Conservation (phyloP, 2,113 vertebrate species). For the Centropristis striata region DNA sequence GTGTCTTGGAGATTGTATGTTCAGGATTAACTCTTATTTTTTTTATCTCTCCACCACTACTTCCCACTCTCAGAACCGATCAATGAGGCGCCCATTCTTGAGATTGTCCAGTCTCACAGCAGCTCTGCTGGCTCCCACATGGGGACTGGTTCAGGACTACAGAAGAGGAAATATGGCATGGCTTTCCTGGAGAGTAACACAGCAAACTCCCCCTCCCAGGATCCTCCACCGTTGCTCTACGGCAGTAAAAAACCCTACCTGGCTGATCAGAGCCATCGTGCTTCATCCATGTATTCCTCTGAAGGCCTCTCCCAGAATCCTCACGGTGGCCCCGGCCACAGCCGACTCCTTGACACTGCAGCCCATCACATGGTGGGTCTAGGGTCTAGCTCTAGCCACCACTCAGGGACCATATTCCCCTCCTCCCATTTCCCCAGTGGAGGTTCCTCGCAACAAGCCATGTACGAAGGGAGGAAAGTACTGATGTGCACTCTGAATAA, state of each 20-base stretch:
- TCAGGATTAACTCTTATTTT: conserved; percentile 4
- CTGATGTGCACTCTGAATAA: conserved; percentile 98
- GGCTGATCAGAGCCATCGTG: conserved; percentile 84
- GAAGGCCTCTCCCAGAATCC: conserved; percentile 89
- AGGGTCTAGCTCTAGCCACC: conserved; percentile 84
- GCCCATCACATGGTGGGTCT: conserved; percentile 90
- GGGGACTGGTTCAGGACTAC: conserved; percentile 78
- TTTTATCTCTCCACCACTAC: background rate
- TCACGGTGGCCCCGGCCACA: conserved; percentile 66
- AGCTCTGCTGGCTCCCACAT: conserved; percentile 84
- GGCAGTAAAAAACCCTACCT: conserved; percentile 79
- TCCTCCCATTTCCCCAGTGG: conserved; percentile 92
- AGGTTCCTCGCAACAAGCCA: conserved; percentile 92
- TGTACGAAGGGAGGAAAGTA: conserved; percentile 97
- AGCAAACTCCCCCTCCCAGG: conserved; percentile 85
- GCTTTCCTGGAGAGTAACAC: conserved; percentile 91
- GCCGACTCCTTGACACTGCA: conserved; percentile 92
- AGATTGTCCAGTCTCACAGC: conserved; percentile 92
- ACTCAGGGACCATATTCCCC: conserved; percentile 94
- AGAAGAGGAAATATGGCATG: conserved; percentile 94
- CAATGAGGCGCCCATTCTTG: conserved; percentile 91
- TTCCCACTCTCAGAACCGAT: conserved; percentile 88
- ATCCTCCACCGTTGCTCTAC: conserved; percentile 84
- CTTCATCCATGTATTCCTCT: conserved; percentile 85
- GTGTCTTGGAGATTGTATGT: background rate